These are phyloP conservation scores for Marmota flaviventris DNA, from an alignment of 2,113 vertebrate species.

Conservation along the genomic window DNA sequence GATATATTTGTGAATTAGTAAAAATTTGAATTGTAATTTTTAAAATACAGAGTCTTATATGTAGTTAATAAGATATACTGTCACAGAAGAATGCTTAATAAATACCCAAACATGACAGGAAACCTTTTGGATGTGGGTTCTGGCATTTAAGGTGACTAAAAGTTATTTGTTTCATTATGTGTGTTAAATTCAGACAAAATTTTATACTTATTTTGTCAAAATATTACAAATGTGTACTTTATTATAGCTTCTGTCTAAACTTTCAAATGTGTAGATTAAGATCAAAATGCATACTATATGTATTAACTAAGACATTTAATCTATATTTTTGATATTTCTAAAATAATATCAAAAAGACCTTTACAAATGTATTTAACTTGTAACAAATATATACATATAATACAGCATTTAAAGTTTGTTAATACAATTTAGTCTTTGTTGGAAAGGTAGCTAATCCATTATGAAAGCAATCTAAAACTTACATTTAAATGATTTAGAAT, in stretches of 20 bases:
- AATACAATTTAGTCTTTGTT: neutral
- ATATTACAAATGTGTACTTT: neutral
- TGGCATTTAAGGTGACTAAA: neutral
- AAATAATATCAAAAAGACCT: neutral
- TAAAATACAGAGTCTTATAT: neutral
- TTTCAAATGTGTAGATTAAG: neutral
- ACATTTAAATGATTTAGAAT: neutral
- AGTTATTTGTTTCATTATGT: neutral
- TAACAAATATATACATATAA: neutral
- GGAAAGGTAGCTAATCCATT: neutral
- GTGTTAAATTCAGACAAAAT: neutral
- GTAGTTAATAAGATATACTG: neutral
- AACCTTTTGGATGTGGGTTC: neutral
- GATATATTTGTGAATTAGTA: neutral
- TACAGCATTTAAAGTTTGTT: neutral
- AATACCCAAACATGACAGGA: neutral
- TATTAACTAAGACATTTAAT: neutral
- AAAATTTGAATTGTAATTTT: conserved; percentile 49
- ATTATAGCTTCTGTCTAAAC: neutral
- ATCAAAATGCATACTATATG: neutral
- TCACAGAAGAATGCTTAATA: conserved; percentile 13
- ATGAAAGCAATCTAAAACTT: neutral
- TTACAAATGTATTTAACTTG: neutral
- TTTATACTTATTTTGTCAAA: neutral
- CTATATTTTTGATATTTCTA: neutral